These are phyloP conservation scores for Pseudopipra pipra DNA, from an alignment of 2,113 vertebrate genomes.

Conservation along the genomic window DNA sequence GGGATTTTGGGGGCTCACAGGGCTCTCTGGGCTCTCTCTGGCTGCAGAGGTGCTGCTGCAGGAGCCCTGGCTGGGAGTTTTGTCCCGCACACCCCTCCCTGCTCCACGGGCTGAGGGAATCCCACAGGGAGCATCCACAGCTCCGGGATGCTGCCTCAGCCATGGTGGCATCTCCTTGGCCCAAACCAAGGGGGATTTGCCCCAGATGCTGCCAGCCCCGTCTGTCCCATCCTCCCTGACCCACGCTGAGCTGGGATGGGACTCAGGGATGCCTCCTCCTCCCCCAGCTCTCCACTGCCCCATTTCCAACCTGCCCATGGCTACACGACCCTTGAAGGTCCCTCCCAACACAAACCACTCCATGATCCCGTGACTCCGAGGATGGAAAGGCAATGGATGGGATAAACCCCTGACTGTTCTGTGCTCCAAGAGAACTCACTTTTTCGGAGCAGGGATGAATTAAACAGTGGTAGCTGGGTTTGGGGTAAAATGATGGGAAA, in stretches of 20 bases:
- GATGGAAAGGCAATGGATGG: not conserved
- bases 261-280: accelerated
- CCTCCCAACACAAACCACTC: not conserved
- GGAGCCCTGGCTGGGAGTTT: not conserved
- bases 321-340: not conserved
- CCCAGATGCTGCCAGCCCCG: not conserved
- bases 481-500: constrained; percentile 12
- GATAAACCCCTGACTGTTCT: not conserved
- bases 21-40: not conserved
- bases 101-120: not conserved
- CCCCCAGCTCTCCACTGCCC: not conserved
- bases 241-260: too few species aligned
- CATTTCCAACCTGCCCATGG: not conserved
- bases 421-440: not conserved
- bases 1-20: not conserved
- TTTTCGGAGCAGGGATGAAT: not conserved
- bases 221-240: too few species aligned
- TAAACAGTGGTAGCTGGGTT: not conserved
- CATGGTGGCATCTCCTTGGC: accelerated
- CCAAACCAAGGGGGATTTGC: accelerated
- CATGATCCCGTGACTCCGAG: not conserved
- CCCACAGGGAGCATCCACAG: not conserved
- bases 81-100: too few species aligned
- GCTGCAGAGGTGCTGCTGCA: too few species aligned
- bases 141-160: not conserved